Evolutionary conservation across 2,113 vertebrate genomes (phyloP).

Genomic region (Taurulus bubalis): DNA sequence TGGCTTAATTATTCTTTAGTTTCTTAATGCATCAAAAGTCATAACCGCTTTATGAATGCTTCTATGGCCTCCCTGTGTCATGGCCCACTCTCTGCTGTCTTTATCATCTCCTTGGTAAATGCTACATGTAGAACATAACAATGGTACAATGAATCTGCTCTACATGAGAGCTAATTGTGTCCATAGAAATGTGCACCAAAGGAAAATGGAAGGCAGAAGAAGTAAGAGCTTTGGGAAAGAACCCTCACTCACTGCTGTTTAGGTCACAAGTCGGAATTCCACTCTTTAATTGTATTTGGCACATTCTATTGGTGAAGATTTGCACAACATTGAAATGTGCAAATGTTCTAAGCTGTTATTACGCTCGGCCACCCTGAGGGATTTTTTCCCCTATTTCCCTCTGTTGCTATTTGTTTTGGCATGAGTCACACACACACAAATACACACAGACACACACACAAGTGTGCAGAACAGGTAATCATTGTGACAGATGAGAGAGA

Average conservation of each 20-base stretch:
- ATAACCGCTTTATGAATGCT: not conserved
- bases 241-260: not conserved
- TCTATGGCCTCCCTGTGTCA: not conserved
- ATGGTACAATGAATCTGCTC: not conserved
- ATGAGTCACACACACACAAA: conserved; percentile 7
- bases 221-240: not conserved
- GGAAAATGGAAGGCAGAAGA: not conserved
- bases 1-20: not conserved
- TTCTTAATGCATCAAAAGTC: not conserved
- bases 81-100: not conserved
- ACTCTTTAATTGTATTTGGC: not conserved
- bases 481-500: conserved; percentile 8
- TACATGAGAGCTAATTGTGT: not conserved
- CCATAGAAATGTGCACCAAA: not conserved
- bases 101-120: not conserved
- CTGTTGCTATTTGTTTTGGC: conserved; percentile 39
- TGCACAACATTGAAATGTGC: not conserved
- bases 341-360: not conserved
- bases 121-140: not conserved
- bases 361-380: not conserved
- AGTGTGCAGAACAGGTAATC: not conserved
- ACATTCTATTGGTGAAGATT: not conserved
- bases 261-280: not conserved
- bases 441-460: not conserved
- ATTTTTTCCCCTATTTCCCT: conserved; percentile 15